phyloP scores from a whole-genome alignment of 2,888 invertebrate species.

The Antheraea assamensis region DNA sequence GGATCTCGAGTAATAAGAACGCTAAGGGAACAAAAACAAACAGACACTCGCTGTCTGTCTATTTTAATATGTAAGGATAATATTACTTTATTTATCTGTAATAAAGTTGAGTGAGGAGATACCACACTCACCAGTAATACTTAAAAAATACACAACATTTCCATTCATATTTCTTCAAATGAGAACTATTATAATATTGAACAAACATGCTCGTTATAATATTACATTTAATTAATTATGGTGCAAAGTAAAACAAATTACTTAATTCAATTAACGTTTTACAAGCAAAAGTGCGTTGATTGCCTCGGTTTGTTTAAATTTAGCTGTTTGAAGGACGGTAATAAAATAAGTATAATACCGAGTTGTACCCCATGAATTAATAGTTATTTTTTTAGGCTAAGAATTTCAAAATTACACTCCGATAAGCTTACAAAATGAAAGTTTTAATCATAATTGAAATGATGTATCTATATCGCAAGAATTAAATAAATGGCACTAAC shows the following conservation, averaged over 20 bases:
- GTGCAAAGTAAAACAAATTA: slow-evolving; percentile 24
- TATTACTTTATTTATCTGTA: neutral
- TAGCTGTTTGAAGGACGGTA: slow-evolving; percentile 23
- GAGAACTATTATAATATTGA: slow-evolving; percentile 1
- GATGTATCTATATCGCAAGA: no score
- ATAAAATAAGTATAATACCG: slow-evolving; percentile 22
- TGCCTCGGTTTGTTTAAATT: slow-evolving; percentile 19
- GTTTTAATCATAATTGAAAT: neutral
- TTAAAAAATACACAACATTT: neutral
- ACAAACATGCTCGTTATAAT: neutral
- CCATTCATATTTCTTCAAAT: neutral
- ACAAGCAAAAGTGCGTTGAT: slow-evolving; percentile 20
- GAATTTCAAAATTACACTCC: neutral
- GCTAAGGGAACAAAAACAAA: neutral
- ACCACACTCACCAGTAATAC: neutral
- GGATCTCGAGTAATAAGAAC: neutral
- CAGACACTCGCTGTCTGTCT: neutral
- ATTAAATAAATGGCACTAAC: no score
- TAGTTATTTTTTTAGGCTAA: neutral
- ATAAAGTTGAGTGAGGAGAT: neutral
- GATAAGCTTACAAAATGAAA: neutral
- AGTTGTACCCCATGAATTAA: slow-evolving; percentile 9
- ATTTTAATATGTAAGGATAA: neutral
- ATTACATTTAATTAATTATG: slow-evolving; percentile 6
- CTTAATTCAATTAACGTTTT: slow-evolving; percentile 30